phyloP scores from a whole-genome alignment of 2,888 invertebrate genomes.

The Torymus tubicola region DNA sequence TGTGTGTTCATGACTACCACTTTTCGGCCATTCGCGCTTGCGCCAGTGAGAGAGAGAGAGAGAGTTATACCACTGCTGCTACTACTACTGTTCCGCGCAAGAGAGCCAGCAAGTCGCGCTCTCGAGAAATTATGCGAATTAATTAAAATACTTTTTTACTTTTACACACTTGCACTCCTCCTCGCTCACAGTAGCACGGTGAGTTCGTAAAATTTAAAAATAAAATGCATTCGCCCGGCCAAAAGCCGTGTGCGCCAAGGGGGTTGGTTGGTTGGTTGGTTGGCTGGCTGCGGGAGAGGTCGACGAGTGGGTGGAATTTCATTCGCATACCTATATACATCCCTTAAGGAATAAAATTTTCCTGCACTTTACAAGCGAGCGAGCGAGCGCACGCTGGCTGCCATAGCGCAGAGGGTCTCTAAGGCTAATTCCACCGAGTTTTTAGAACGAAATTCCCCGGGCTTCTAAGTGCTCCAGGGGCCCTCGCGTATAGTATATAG shows the following conservation, averaged over 20 bases:
- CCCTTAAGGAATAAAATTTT: constrained; percentile 53
- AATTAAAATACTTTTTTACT: constrained; percentile 52
- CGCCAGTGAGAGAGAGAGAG: not conserved
- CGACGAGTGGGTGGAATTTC: too few species aligned
- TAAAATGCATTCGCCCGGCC: constrained; percentile 45
- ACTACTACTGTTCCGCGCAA: not conserved
- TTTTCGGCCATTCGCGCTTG: too few species aligned
- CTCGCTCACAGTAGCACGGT: not conserved
- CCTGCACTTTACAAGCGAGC: constrained; percentile 54
- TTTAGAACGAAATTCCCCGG: constrained; percentile 55
- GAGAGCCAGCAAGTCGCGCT: not conserved
- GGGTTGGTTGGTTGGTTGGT: too few species aligned
- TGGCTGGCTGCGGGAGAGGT: too few species aligned
- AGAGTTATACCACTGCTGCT: not conserved
- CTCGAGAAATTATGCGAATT: constrained; percentile 43
- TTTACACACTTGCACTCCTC: not conserved
- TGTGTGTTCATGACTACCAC: too few species aligned
- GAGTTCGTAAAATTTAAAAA: constrained; percentile 54
- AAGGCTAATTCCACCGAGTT: constrained; percentile 58
- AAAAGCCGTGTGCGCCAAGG: not conserved
- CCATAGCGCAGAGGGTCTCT: constrained; percentile 3
- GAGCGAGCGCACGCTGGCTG: not conserved
- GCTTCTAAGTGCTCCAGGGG: constrained; percentile 49
- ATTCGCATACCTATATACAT: constrained; percentile 16
- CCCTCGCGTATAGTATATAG: constrained; percentile 11